Evolutionary conservation across 2,888 invertebrate species (phyloP).

Genomic region (Gibbula magus): DNA sequence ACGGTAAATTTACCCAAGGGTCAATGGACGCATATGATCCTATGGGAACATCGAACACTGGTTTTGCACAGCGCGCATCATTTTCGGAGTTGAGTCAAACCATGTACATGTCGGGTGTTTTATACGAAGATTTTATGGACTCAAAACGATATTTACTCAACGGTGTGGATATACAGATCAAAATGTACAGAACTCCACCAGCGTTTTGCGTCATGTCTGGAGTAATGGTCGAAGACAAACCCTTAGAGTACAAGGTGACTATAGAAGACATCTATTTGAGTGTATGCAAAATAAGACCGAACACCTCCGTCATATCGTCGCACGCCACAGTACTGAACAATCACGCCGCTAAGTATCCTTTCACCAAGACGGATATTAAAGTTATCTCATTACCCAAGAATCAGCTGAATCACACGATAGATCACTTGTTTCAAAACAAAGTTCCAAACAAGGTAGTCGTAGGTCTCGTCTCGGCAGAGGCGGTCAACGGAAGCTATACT

Average conservation of each 20-base stretch:
- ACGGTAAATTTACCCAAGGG: background rate
- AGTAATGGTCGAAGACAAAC: background rate
- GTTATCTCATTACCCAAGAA: background rate
- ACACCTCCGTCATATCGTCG: background rate
- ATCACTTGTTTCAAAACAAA: background rate
- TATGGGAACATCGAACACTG: background rate
- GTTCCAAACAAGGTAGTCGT: conserved; percentile 18
- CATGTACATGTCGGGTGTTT: conserved; percentile 23
- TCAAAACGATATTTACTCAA: conserved; percentile 28
- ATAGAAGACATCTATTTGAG: conserved; percentile 12
- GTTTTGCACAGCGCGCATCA: background rate
- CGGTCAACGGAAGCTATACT: conserved; percentile 24
- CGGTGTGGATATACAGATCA: conserved; percentile 28
- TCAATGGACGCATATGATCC: conserved; percentile 5
- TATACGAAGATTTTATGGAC: conserved; percentile 24
- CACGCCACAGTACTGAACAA: conserved; percentile 20
- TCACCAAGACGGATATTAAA: conserved; percentile 7
- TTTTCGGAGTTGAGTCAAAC: conserved; percentile 12
- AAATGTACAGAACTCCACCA: background rate
- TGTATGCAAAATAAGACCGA: conserved; percentile 25
- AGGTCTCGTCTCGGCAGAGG: background rate
- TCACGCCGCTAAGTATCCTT: conserved; percentile 25
- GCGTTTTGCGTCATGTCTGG: conserved; percentile 4
- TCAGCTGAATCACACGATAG: background rate
- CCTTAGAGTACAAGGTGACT: background rate